Evolutionary conservation across 1,140 invertebrate genomes (phyloP).

Genomic region (Ceratosolen fusciceps): DNA sequence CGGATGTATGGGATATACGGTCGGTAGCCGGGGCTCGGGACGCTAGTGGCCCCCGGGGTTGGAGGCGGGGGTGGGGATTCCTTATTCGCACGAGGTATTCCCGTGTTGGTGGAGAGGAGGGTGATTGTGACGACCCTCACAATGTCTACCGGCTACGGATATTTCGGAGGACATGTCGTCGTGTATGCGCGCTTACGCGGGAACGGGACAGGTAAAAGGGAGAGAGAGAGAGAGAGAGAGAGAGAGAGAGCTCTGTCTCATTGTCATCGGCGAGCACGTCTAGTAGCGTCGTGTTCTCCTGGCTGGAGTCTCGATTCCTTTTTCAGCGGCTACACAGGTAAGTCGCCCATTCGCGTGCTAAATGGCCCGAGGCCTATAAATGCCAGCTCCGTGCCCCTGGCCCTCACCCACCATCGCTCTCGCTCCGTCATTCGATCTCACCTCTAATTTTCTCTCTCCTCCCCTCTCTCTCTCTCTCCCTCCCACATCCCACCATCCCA

Average conservation of each 20-base stretch:
- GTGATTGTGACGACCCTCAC: background rate
- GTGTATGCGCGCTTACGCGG: background rate
- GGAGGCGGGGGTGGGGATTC: background rate
- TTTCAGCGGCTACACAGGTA: slow-evolving; percentile 6
- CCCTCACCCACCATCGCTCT: background rate
- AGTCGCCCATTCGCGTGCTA: slow-evolving; percentile 19
- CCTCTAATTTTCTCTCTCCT: background rate
- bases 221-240: too few relatives aligned
- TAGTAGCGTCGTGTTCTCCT: slow-evolving; percentile 3
- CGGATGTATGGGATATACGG: too few relatives aligned
- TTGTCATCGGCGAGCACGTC: slow-evolving; percentile 1
- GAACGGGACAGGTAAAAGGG: slow-evolving; percentile 27
- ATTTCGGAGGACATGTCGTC: background rate
- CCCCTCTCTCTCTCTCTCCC: slow-evolving; percentile 45
- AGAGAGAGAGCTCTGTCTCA: too few relatives aligned
- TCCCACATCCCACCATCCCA: background rate
- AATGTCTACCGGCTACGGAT: background rate
- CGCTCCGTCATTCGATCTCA: background rate
- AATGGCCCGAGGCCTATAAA: slow-evolving; percentile 19
- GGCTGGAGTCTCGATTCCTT: background rate
- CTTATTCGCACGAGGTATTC: slow-evolving; percentile 30
- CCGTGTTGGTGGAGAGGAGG: too few relatives aligned
- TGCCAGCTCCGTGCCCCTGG: slow-evolving; percentile 41
- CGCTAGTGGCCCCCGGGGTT: too few relatives aligned
- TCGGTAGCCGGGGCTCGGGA: background rate